Evolutionary conservation across 2,888 invertebrate species (phyloP).

Genomic region (Luffia ferchaultella): DNA sequence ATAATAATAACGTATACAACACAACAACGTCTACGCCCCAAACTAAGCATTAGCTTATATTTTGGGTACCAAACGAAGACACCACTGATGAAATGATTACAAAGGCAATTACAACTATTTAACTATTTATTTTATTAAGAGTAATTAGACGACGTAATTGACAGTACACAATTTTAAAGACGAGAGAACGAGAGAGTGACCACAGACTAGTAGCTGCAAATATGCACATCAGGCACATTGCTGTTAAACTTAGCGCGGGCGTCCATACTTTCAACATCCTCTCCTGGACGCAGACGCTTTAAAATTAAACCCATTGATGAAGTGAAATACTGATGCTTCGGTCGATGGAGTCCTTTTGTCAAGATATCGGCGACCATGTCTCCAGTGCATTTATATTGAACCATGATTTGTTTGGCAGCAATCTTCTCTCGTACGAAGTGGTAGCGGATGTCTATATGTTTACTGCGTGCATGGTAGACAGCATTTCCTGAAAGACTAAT

Average conservation of each 20-base stretch:
- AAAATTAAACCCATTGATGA: neutral
- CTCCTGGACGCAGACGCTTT: neutral
- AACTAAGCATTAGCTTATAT: too few relatives aligned
- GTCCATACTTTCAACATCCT: neutral
- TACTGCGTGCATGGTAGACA: slow-evolving; percentile 16
- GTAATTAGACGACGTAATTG: too few relatives aligned
- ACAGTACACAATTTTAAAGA: too few relatives aligned
- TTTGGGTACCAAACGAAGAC: too few relatives aligned
- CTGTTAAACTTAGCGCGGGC: neutral
- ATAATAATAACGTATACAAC: too few relatives aligned
- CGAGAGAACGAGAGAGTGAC: too few relatives aligned
- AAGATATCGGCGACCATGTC: slow-evolving; percentile 16
- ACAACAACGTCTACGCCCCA: too few relatives aligned
- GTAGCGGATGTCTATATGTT: slow-evolving; percentile 17
- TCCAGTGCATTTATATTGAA: slow-evolving; percentile 13
- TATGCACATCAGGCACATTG: too few relatives aligned
- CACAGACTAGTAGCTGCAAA: too few relatives aligned
- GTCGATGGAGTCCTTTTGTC: slow-evolving; percentile 14
- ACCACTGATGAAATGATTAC: too few relatives aligned
- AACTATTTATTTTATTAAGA: too few relatives aligned
- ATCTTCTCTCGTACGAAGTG: slow-evolving; percentile 17
- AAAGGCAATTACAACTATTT: too few relatives aligned
- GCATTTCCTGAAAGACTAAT: slow-evolving; percentile 17
- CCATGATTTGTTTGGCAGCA: slow-evolving; percentile 11
- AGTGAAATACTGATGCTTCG: slow-evolving; percentile 13